These are phyloP conservation scores for Dicrurus megarhynchus DNA, from an alignment of 2,113 vertebrate species.

Conservation along the genomic window DNA sequence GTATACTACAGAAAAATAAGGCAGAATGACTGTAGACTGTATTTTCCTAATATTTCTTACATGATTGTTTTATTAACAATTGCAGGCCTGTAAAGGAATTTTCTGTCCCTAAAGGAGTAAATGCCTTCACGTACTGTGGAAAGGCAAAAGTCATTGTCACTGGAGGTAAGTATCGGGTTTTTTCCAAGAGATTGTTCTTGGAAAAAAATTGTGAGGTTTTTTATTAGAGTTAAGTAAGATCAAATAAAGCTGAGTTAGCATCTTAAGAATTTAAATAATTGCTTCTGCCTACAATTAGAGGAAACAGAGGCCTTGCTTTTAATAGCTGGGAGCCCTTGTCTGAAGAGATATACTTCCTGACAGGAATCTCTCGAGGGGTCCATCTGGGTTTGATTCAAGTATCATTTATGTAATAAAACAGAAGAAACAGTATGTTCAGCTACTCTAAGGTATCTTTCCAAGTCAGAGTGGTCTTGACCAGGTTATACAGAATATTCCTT, in stretches of 20 bases:
- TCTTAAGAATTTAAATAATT: neutral
- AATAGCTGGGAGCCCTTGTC: neutral
- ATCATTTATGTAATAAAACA: neutral
- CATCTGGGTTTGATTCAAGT: neutral
- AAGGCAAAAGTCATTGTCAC: slow-evolving; percentile 76
- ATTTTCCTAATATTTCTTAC: neutral
- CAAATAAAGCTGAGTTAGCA: neutral
- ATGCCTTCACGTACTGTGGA: slow-evolving; percentile 71
- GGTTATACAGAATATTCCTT: neutral
- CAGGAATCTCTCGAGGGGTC: neutral
- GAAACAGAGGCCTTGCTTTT: neutral
- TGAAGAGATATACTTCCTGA: neutral
- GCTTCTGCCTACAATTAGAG: neutral
- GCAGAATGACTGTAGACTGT: neutral
- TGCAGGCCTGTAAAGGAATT: slow-evolving; percentile 74
- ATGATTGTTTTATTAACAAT: neutral
- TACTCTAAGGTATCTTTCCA: neutral
- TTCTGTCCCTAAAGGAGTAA: slow-evolving; percentile 72
- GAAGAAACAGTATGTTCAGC: neutral
- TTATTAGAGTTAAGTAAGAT: neutral
- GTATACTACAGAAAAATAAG: neutral
- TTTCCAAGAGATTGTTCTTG: neutral
- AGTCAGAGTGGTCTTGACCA: neutral
- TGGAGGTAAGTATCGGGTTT: slow-evolving; percentile 56
- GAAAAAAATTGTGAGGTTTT: neutral